Percentiles rank a stretch among this genome's conserved stretches.
These are phyloP conservation scores for Megaceryle maxima DNA, from an alignment of 2,113 vertebrate genomes.

Conservation along the genomic window DNA sequence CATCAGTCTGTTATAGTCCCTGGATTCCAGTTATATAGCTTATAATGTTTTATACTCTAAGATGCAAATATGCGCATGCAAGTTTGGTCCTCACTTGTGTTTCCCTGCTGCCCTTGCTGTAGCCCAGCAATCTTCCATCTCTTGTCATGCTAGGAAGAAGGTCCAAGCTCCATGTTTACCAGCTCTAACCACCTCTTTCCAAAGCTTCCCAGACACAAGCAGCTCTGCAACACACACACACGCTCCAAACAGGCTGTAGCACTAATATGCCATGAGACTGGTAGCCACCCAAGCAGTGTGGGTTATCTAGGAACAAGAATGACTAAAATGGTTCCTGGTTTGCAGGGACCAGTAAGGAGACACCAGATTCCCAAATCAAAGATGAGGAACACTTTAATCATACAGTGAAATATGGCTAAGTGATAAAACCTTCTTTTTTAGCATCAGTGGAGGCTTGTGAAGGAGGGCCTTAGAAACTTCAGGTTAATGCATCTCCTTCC, in stretches of 20 bases:
- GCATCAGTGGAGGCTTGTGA: background rate
- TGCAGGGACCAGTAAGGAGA: background rate
- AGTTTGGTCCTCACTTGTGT: background rate
- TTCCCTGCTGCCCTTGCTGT: background rate
- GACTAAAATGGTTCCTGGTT: background rate
- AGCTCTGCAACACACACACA: background rate
- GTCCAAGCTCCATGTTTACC: background rate
- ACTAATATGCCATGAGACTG: background rate
- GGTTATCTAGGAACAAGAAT: background rate
- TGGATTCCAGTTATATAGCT: background rate
- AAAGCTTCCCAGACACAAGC: background rate
- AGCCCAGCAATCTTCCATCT: background rate
- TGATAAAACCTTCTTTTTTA: background rate
- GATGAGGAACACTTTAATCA: background rate
- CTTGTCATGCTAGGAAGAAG: background rate
- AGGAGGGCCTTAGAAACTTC: background rate
- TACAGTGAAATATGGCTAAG: background rate
- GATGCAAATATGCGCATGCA: background rate
- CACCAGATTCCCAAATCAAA: background rate
- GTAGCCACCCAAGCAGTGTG: background rate
- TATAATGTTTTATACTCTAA: background rate
- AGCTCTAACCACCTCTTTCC: background rate
- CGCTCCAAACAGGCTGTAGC: background rate
- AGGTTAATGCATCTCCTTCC: background rate
- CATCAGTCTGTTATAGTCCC: background rate